Conservation (phyloP, 2,113 vertebrate genomes). For the Dipodomys merriami region DNA sequence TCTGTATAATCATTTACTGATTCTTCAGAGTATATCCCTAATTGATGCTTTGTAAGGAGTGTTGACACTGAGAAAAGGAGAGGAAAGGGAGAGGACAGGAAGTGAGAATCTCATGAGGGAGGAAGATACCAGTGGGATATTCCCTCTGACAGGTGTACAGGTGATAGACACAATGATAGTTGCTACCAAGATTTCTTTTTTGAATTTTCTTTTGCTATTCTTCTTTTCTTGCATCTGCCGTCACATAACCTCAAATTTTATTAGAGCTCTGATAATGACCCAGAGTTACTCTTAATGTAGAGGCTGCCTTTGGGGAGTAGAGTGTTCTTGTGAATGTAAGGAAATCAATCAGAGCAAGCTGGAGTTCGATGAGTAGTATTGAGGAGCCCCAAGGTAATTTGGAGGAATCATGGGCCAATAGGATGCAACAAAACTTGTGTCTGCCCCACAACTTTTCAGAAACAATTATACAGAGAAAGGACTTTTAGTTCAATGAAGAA, state of each 20-base stretch:
- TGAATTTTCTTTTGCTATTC: slow-evolving; percentile 14
- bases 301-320: background rate
- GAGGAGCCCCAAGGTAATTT: background rate
- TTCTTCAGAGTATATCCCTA: background rate
- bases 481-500: background rate
- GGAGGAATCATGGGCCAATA: background rate
- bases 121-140: background rate
- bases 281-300: background rate
- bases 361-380: background rate
- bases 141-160: background rate
- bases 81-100: background rate
- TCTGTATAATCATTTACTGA: background rate
- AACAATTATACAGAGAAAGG: background rate
- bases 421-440: background rate
- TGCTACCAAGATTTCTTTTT: background rate
- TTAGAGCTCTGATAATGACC: background rate
- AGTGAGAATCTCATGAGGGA: background rate
- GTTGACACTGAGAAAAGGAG: background rate
- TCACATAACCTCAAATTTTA: background rate
- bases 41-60: background rate
- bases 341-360: background rate
- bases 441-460: background rate
- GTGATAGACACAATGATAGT: background rate
- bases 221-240: background rate
- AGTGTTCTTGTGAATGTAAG: background rate